phyloP scores from a whole-genome alignment of 2,888 invertebrate genomes.

The Arge pagana region DNA sequence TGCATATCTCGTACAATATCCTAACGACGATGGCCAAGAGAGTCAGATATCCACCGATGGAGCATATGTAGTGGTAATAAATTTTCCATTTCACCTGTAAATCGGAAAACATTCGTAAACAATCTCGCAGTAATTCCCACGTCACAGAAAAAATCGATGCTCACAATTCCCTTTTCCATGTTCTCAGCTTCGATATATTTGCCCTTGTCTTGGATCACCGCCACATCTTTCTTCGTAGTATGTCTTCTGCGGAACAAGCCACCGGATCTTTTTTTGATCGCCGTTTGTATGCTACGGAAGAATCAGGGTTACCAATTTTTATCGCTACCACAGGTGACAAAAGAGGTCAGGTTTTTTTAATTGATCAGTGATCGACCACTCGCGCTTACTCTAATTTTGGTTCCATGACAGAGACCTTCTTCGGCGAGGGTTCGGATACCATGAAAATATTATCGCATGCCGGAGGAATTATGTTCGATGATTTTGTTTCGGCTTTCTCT shows the following conservation, averaged over 20 bases:
- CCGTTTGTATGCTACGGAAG: slow-evolving; percentile 50
- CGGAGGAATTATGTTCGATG: no score
- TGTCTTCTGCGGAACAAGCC: slow-evolving; percentile 46
- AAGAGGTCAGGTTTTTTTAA: no score
- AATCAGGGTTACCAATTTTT: no score
- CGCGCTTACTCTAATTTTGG: no score
- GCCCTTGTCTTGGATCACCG: slow-evolving; percentile 59
- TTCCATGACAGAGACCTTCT: no score
- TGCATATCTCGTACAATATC: slow-evolving; percentile 80
- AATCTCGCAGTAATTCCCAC: background rate
- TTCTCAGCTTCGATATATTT: slow-evolving; percentile 91
- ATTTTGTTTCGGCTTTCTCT: no score
- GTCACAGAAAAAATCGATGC: slow-evolving; percentile 42
- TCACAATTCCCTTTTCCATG: slow-evolving; percentile 87
- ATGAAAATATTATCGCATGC: no score
- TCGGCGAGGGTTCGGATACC: no score
- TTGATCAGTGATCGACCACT: no score
- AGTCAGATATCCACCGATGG: slow-evolving; percentile 78
- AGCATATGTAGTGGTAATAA: slow-evolving; percentile 85
- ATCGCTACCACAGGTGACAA: no score
- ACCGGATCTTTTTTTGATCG: slow-evolving; percentile 52
- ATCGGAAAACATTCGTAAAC: no score
- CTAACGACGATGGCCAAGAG: slow-evolving; percentile 78
- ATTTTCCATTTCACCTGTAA: slow-evolving; percentile 82
- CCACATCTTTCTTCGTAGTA: slow-evolving; percentile 42